A percentile compares a stretch with the other conserved stretches of the same genome.
These are phyloP conservation scores for Elanoides forficatus DNA, from an alignment of 2,113 vertebrate genomes.

Conservation along the genomic window DNA sequence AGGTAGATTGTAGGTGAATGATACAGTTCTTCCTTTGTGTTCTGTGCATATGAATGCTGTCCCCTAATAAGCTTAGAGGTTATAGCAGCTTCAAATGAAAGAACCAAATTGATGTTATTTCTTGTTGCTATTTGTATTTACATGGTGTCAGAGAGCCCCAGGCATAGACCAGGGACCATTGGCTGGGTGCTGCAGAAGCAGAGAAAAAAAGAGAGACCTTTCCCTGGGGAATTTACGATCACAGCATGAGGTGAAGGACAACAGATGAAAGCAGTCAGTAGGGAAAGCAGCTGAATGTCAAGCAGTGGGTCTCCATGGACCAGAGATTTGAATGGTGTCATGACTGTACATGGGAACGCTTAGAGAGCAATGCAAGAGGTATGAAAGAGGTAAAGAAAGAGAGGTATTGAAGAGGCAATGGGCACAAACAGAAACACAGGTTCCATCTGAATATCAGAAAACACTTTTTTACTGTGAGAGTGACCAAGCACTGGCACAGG, in stretches of 20 bases:
- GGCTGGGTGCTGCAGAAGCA: background rate
- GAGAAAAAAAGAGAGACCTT: background rate
- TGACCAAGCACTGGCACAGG: background rate
- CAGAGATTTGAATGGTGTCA: background rate
- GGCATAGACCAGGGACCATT: background rate
- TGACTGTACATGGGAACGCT: background rate
- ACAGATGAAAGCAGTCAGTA: background rate
- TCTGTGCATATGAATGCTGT: background rate
- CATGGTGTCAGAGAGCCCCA: background rate
- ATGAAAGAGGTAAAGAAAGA: background rate
- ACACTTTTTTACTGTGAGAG: background rate
- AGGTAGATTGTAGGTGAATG: accelerated
- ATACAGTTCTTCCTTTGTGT: background rate
- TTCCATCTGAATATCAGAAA: background rate
- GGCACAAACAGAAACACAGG: background rate
- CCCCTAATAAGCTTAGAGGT: background rate
- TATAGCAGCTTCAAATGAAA: background rate
- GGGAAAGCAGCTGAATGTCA: background rate
- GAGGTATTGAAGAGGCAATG: background rate
- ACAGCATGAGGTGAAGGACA: background rate
- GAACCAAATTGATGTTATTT: background rate
- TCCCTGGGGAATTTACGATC: background rate
- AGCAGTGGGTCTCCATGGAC: background rate
- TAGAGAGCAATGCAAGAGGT: background rate
- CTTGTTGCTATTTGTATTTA: background rate